phyloP scores from a whole-genome alignment of 1,140 invertebrate species.

The Pseudomyrmex concolor region DNA sequence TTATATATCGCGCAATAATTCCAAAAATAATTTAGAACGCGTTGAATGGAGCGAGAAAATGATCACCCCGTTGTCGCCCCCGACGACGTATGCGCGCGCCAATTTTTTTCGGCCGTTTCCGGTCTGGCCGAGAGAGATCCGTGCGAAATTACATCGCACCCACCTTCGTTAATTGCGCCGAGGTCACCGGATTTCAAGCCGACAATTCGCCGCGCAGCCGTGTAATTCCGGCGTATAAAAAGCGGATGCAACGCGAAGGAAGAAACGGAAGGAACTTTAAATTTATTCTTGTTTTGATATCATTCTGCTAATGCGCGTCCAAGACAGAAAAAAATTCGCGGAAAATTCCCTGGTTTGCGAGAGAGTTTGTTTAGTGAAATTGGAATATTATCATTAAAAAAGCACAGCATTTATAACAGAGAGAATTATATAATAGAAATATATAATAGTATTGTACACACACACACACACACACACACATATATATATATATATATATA shows the following conservation, averaged over 20 bases:
- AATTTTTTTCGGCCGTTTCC: slow-evolving; percentile 48
- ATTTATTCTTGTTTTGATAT: neutral
- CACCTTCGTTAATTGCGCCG: slow-evolving; percentile 42
- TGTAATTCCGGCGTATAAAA: slow-evolving; percentile 3
- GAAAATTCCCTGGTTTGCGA: neutral
- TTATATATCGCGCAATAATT: slow-evolving; percentile 11
- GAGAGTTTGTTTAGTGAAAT: too few relatives aligned
- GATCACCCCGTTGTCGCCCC: neutral
- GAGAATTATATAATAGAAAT: too few relatives aligned
- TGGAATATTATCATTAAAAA: too few relatives aligned
- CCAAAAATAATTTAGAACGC: slow-evolving; percentile 33
- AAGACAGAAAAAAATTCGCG: neutral
- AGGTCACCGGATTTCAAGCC: slow-evolving; percentile 36
- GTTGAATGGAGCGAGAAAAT: slow-evolving; percentile 10
- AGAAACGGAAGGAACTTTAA: too few relatives aligned
- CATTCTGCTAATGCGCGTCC: neutral
- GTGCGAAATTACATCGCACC: slow-evolving; percentile 52
- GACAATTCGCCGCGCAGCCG: slow-evolving; percentile 27
- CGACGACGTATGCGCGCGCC: slow-evolving; percentile 45
- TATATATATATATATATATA: too few relatives aligned
- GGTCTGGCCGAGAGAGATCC: slow-evolving; percentile 31
- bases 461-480: too few relatives aligned
- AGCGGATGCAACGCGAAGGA: too few relatives aligned
- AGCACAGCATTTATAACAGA: too few relatives aligned
- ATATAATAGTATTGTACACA: too few relatives aligned